Conservation (phyloP, 1,140 invertebrate genomes). For the Panagrolaimus sp. region DNA sequence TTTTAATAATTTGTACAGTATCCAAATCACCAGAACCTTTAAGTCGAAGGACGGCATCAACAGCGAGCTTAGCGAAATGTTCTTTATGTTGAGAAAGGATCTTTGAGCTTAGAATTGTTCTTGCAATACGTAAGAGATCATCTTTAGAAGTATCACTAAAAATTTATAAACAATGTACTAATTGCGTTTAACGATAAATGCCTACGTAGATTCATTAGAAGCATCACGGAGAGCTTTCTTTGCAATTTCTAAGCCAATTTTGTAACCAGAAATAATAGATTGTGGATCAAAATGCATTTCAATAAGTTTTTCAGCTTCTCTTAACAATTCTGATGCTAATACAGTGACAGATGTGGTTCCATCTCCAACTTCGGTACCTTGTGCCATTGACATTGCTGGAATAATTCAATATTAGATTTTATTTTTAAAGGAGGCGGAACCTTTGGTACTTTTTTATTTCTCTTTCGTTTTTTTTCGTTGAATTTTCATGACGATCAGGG, state of each 20-base stretch:
- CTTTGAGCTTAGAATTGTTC: conserved; percentile 95
- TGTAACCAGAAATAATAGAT: conserved; percentile 91
- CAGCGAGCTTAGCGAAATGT: conserved; percentile 86
- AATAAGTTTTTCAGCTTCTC: conserved; percentile 88
- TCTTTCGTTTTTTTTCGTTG: too few relatives aligned
- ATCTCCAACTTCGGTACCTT: conserved; percentile 99
- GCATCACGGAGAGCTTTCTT: conserved; percentile 73
- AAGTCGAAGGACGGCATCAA: conserved; percentile 85
- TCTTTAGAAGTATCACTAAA: conserved; percentile 71
- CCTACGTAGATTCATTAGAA: conserved; percentile 72
- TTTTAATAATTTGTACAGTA: conserved; percentile 96
- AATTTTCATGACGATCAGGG: too few relatives aligned
- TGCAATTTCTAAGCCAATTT: conserved; percentile 77
- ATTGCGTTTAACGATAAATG: conserved; percentile 7
- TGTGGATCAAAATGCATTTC: conserved; percentile 94
- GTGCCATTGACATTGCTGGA: conserved; percentile 88
- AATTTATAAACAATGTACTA: conserved; percentile 18
- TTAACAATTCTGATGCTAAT: conserved; percentile 84
- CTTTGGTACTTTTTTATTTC: too few relatives aligned
- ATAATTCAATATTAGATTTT: conserved; percentile 26
- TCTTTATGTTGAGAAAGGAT: conserved; percentile 96
- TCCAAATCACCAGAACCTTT: conserved; percentile 90
- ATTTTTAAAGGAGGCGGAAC: too few relatives aligned
- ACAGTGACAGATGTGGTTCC: conserved; percentile 98
- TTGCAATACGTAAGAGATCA: conserved; percentile 91